A percentile compares a stretch with the other conserved stretches of the same genome.
phyloP scores from a whole-genome alignment of 2,888 invertebrate species.

The Catocala nupta region DNA sequence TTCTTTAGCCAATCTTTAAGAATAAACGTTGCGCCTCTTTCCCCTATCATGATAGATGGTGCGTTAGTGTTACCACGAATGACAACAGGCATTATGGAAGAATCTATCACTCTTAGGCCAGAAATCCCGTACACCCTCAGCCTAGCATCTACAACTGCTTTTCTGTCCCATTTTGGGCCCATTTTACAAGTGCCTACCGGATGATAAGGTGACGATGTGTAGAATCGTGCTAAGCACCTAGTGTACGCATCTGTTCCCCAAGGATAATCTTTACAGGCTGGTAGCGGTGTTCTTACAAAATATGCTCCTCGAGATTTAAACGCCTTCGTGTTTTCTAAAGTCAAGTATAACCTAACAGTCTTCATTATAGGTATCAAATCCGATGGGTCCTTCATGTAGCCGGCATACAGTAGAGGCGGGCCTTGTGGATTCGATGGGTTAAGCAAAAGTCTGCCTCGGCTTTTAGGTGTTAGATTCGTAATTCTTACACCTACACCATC shows the following conservation, averaged over 20 bases:
- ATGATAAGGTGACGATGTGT: conserved; percentile 84
- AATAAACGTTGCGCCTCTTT: conserved; percentile 72
- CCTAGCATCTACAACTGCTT: conserved; percentile 90
- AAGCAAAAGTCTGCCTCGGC: conserved; percentile 87
- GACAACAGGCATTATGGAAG: conserved; percentile 93
- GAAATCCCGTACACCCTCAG: conserved; percentile 88
- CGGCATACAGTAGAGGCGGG: conserved; percentile 90
- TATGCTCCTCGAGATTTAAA: conserved; percentile 85
- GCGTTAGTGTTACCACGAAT: conserved; percentile 94
- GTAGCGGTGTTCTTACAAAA: conserved; percentile 83
- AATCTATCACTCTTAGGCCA: conserved; percentile 90
- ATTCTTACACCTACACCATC: conserved; percentile 86
- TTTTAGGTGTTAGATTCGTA: conserved; percentile 87
- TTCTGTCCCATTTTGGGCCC: conserved; percentile 85
- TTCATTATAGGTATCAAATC: conserved; percentile 88
- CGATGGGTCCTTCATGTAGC: conserved; percentile 86
- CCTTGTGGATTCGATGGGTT: conserved; percentile 90
- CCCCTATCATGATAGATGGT: conserved; percentile 93
- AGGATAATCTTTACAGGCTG: conserved; percentile 83
- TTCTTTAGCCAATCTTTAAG: conserved; percentile 62
- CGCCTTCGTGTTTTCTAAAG: conserved; percentile 85
- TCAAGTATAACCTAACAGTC: conserved; percentile 87
- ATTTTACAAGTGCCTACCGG: conserved; percentile 76
- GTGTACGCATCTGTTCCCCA: conserved; percentile 90
- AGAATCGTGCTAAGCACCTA: conserved; percentile 87